Percentiles rank a stretch among this genome's conserved stretches.
Conservation (phyloP, 2,797 vertebrate species). For the Peromyscus melanophrys region DNA sequence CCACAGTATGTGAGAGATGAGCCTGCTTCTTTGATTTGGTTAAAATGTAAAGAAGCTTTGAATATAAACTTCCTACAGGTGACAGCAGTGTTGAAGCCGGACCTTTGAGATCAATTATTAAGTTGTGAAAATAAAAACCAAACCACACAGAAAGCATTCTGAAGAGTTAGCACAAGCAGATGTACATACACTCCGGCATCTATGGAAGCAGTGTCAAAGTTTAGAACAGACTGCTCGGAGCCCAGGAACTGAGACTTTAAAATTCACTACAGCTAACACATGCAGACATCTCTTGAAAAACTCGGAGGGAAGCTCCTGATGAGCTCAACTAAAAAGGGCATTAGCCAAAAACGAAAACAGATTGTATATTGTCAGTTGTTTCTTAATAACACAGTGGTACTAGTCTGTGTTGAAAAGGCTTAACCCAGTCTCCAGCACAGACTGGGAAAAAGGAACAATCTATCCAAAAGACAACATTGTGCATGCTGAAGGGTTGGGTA, state of each 20-base stretch:
- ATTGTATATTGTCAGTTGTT: neutral
- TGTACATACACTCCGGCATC: neutral
- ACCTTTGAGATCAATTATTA: slow-evolving; percentile 36
- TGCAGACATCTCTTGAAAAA: neutral
- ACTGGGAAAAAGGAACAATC: neutral
- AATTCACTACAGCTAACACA: neutral
- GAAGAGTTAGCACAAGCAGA: slow-evolving; percentile 39
- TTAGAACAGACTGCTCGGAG: neutral
- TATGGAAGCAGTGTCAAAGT: neutral
- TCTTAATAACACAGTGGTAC: neutral
- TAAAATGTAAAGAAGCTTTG: slow-evolving; percentile 27
- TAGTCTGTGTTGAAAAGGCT: neutral
- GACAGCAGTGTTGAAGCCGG: neutral
- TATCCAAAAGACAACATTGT: neutral
- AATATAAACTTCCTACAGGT: neutral
- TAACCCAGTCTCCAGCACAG: neutral
- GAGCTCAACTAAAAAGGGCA: neutral
- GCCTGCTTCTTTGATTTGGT: slow-evolving; percentile 2
- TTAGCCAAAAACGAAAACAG: neutral
- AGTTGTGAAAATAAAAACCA: slow-evolving; percentile 25
- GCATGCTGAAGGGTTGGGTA: neutral
- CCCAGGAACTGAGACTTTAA: neutral
- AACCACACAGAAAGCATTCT: neutral
- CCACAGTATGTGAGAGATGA: neutral
- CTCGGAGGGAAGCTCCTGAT: neutral